A percentile compares a stretch with the other conserved stretches of the same genome.
Evolutionary conservation across 2,888 invertebrate species (phyloP).

Genomic region (Nomada ferruginata): DNA sequence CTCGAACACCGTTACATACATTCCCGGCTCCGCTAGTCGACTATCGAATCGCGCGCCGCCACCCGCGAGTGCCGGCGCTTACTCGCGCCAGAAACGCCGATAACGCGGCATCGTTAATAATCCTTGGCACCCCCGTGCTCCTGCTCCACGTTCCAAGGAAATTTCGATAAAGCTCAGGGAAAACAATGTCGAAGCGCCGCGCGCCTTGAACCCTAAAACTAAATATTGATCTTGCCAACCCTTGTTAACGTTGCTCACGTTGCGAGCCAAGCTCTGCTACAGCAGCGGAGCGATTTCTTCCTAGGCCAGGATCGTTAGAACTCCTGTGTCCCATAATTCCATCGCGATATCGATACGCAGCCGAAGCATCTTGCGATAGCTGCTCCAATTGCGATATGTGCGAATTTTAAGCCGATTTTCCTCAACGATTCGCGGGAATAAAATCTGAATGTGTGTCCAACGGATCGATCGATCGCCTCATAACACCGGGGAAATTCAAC

Average conservation of each 20-base stretch:
- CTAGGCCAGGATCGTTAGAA: neutral
- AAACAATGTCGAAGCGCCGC: constrained; percentile 9
- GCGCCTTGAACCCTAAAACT: neutral
- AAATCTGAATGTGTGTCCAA: constrained; percentile 27
- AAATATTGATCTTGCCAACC: neutral
- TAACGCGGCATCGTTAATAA: constrained; percentile 61
- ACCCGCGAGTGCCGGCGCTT: constrained; percentile 11
- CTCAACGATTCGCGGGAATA: constrained; percentile 16
- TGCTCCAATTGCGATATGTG: constrained; percentile 5
- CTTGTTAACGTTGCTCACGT: constrained; percentile 2
- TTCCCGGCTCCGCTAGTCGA: constrained; percentile 11
- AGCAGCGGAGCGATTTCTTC: neutral
- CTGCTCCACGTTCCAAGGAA: constrained; percentile 29
- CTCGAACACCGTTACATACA: constrained; percentile 40
- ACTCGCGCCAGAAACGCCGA: constrained; percentile 25
- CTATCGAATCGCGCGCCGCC: constrained; percentile 32
- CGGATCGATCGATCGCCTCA: constrained; percentile 28
- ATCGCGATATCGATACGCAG: constrained; percentile 38
- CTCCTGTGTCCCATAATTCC: constrained; percentile 7
- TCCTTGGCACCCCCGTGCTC: constrained; percentile 18
- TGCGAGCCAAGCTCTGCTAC: neutral
- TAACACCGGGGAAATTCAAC: constrained; percentile 53
- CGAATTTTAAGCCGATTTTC: constrained; percentile 35
- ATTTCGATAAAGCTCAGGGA: constrained; percentile 50
- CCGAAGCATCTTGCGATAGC: constrained; percentile 2